These are phyloP conservation scores for Zoroaster sp. DNA, from an alignment of 53 echinoderm and acorn worm genomes.

Conservation along the genomic window DNA sequence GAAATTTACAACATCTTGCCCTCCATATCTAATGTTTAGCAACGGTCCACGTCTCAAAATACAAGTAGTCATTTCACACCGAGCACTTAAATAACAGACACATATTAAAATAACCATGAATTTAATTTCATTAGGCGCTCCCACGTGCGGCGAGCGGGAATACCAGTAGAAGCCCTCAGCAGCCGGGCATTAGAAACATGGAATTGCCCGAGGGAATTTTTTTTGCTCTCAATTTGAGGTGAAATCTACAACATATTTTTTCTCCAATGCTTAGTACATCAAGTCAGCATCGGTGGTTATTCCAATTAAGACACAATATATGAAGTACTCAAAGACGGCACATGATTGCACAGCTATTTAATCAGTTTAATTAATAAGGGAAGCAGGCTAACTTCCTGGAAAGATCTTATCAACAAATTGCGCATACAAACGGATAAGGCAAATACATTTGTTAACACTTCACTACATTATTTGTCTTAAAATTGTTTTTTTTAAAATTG, in stretches of 20 bases:
- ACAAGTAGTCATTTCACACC: background rate
- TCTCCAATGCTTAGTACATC: background rate
- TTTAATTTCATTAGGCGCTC: slow-evolving; percentile 47
- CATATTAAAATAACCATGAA: slow-evolving; percentile 48
- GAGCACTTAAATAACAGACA: slow-evolving; percentile 41
- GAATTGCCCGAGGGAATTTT: background rate
- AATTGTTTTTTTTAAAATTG: too few relatives aligned
- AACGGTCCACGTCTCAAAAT: background rate
- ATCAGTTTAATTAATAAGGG: background rate
- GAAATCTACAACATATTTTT: slow-evolving; percentile 33
- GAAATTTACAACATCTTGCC: background rate
- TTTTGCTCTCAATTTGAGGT: slow-evolving; percentile 18
- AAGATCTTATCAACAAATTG: background rate
- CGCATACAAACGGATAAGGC: background rate
- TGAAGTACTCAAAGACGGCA: background rate
- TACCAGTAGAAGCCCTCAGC: background rate
- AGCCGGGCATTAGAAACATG: slow-evolving; percentile 14
- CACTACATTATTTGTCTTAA: too few relatives aligned
- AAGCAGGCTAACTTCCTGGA: background rate
- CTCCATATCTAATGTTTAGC: background rate
- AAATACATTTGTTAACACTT: too few relatives aligned
- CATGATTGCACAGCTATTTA: background rate
- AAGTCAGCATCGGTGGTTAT: background rate
- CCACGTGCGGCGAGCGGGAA: slow-evolving; percentile 21
- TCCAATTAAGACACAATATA: background rate